Conservation (phyloP, 2,797 vertebrate species). For the Megaceryle alcyon region DNA sequence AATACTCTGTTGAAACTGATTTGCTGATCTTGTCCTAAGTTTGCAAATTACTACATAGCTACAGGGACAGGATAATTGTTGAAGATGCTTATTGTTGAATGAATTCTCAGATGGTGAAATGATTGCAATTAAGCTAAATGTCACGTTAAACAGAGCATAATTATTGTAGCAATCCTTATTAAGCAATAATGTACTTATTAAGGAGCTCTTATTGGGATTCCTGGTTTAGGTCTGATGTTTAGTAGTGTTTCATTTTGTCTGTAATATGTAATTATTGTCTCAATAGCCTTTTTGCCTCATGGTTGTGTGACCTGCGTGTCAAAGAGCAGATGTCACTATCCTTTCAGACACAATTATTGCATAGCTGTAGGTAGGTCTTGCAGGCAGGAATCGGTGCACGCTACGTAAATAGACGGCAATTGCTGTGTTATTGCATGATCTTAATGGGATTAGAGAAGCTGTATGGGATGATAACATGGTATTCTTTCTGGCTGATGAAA, state of each 20-base stretch:
- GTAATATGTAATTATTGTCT: constrained; percentile 4
- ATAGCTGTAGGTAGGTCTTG: not conserved
- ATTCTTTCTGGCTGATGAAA: not conserved
- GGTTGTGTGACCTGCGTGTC: constrained; percentile 21
- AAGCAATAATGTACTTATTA: constrained; percentile 2
- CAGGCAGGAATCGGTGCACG: not conserved
- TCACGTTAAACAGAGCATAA: constrained; percentile 47
- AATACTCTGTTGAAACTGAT: constrained; percentile 12
- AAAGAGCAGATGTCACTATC: constrained; percentile 45
- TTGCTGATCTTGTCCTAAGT: constrained; percentile 9
- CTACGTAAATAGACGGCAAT: not conserved
- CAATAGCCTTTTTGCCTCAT: not conserved
- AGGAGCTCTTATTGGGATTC: not conserved
- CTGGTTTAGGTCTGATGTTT: not conserved
- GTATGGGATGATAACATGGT: not conserved
- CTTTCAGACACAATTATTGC: constrained; percentile 26
- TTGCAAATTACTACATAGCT: constrained; percentile 1
- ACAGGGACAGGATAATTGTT: not conserved
- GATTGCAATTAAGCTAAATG: constrained; percentile 44
- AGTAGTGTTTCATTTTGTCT: constrained; percentile 1
- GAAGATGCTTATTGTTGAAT: not conserved
- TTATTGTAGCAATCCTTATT: constrained; percentile 44
- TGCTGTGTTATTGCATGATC: not conserved
- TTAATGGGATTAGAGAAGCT: constrained; percentile 18
- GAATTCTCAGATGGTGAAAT: constrained; percentile 3